Conservation (phyloP, 1,140 invertebrate species). For the Drosophila kanapiae region DNA sequence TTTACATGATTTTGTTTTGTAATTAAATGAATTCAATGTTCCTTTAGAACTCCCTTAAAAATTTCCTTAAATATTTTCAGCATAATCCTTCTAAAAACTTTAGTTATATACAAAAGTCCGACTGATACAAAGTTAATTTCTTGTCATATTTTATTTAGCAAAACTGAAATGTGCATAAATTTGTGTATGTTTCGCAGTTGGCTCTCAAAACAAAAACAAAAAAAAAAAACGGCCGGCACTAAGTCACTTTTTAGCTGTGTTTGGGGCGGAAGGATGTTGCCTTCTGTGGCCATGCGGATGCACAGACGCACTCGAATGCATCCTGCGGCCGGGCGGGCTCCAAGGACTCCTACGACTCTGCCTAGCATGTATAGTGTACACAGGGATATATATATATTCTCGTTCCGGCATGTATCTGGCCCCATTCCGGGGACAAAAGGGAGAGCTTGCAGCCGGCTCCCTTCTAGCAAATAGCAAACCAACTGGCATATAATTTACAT, state of each 20-base stretch:
- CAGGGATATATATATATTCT: conserved; percentile 7
- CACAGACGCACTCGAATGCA: conserved; percentile 12
- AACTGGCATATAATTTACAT: conserved; percentile 83
- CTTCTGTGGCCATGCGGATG: conserved; percentile 8
- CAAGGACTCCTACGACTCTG: conserved; percentile 41
- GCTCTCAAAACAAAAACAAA: background rate
- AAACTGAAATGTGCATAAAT: background rate
- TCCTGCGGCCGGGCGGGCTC: conserved; percentile 4
- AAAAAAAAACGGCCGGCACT: conserved; percentile 9
- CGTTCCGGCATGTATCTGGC: conserved; percentile 22
- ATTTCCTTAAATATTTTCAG: background rate
- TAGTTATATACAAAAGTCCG: background rate
- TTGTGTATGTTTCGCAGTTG: background rate
- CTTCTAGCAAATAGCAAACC: conserved; percentile 35
- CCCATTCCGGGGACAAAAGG: conserved; percentile 37
- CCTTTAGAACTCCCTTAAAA: too few species aligned
- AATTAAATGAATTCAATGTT: too few species aligned
- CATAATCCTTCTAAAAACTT: background rate
- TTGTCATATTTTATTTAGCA: background rate
- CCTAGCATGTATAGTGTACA: conserved; percentile 2
- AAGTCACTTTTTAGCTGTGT: conserved; percentile 16
- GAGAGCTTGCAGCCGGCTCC: conserved; percentile 17
- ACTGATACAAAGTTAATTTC: background rate
- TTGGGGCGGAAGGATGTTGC: background rate
- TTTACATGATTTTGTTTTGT: too few species aligned